A percentile compares a stretch with the other conserved stretches of the same genome.
phyloP scores from a whole-genome alignment of 2,888 invertebrate genomes.

The Criorhina ranunculi region DNA sequence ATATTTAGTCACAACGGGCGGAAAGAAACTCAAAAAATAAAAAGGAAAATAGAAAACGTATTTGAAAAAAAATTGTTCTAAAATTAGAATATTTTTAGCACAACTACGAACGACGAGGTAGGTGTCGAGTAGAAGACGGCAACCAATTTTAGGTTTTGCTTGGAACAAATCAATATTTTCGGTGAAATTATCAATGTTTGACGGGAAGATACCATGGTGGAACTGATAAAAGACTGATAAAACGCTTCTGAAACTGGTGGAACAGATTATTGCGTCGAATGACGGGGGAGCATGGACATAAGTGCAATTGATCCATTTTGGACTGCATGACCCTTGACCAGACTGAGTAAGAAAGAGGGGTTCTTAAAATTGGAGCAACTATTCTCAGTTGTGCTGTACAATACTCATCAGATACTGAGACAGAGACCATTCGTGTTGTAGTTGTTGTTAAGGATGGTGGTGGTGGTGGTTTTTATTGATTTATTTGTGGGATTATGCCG shows the following conservation, averaged over 20 bases:
- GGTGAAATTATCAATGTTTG: neutral
- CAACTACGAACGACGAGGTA: conserved; percentile 8
- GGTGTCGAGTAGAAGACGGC: neutral
- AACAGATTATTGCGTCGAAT: too few species aligned
- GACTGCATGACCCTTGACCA: neutral
- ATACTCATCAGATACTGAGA: conserved; percentile 28
- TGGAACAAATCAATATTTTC: conserved; percentile 53
- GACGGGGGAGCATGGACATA: neutral
- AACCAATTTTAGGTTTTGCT: neutral
- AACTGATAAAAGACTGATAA: conserved; percentile 15
- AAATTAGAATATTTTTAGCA: conserved; percentile 46
- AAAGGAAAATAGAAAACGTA: neutral
- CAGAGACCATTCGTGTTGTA: conserved; percentile 13
- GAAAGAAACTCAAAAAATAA: neutral
- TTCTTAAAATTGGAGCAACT: conserved; percentile 51
- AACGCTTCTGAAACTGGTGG: neutral
- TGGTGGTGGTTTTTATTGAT: conserved; percentile 58
- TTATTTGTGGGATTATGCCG: conserved; percentile 75
- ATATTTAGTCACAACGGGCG: conserved; percentile 39
- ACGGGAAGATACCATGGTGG: too few species aligned
- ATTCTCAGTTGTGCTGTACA: conserved; percentile 16
- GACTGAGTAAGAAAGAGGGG: neutral
- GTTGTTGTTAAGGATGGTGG: conserved; percentile 23
- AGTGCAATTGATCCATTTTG: conserved; percentile 27
- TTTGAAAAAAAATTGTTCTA: conserved; percentile 31